Base-by-base conservation (phyloP, 2,797 vertebrate genomes). In the Crenuchus spilurus region DNA sequence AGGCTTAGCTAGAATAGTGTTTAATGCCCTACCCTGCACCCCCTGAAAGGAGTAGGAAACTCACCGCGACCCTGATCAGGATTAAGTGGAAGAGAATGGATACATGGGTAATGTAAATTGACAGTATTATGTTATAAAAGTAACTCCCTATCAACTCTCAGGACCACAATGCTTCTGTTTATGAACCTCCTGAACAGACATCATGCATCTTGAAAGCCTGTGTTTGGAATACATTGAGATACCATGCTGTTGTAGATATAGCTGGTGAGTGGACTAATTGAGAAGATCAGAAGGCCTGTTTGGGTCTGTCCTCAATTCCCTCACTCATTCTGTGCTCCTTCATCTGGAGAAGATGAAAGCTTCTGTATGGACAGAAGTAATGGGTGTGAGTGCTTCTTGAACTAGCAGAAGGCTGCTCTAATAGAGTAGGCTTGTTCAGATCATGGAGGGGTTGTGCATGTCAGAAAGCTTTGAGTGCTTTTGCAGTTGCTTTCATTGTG, bases 261-360 rank as follows among this genome's bases (percentile, higher is more conserved):
- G 13, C 14, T 54, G 6, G 11, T 30, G 51, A 54, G 24, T 30
- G 51, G 51, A 60, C 54, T 62, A 54, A 58, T 55, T 42, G 31
- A 64, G 48, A 74, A 76, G 48, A 78, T 73, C 76, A 69, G 48
- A 69, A n/a, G 44, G 11, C 22, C 51, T 68, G 2, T 42, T 18
- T 51, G 30, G 41, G 22, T 31, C 13, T 0, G 48, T 11, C 70
- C 63, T 16, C 37, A 63, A 41, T 61, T 35, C 35, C 44, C 54
- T 28, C 28, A 54, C 63, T 70, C 14, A 3, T 44, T 37, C n/a
- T 5, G 8, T 13, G 11, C 41, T 49, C 31, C 26, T 61, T 69
- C 26, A 62, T 58, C 16, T 28, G 24, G 2, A 4, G 49, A 57
- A 65, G 51, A 70, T 76, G 66, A 76, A 70, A 65, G 60, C 44